Evolutionary conservation across 2,113 vertebrate genomes (phyloP), one percentile per base, ranked within the genome.

Genomic region (Ciconia maguari): DNA sequence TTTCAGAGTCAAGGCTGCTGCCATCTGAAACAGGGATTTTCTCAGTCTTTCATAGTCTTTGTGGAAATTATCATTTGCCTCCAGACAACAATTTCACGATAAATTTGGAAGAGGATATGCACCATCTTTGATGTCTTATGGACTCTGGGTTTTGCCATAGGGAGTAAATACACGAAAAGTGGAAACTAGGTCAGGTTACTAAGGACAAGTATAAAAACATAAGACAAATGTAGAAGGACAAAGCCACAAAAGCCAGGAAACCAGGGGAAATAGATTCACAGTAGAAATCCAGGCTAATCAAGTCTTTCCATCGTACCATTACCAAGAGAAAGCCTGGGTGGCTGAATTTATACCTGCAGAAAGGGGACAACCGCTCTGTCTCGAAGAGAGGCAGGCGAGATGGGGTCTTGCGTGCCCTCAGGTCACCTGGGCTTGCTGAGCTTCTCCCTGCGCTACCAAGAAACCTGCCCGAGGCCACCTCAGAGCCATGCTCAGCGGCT

Each of bases 391-490:
- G 38, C 46, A 46, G 76, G 42, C 41, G 48, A 32, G 48, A 7
- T 1, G 18, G 34, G 26, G 38, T 20, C 21, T 22, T 5, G 2
- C 0, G 1, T 19, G 11, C 27, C 38, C 1, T 0, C 11, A 14
- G 32, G 41, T n/a, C 7, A 1, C 30, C 54, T 1, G 8, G 55
- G 41, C 70, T 82, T 4, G 32, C 71, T 34, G 36, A 62, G 27
- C 46, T 34, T 4, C 32, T 11, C 41, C 62, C 70, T 36, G 34
- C 1, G 7, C n/a, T 20, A 14, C 42, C 1, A 0, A 41, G 64
- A 7, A 3, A 1, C 25, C 22, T 15, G 6, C 15, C n/a, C 3
- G 2, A 27, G 58, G 42, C 34, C 26, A 17, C 8, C n/a, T 8
- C 17, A 2, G 54, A n/a, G 65, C 80, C 44, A 6, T 0, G 6